phyloP scores from a whole-genome alignment of 1,140 invertebrate species.

The Zelostemma sp. region DNA sequence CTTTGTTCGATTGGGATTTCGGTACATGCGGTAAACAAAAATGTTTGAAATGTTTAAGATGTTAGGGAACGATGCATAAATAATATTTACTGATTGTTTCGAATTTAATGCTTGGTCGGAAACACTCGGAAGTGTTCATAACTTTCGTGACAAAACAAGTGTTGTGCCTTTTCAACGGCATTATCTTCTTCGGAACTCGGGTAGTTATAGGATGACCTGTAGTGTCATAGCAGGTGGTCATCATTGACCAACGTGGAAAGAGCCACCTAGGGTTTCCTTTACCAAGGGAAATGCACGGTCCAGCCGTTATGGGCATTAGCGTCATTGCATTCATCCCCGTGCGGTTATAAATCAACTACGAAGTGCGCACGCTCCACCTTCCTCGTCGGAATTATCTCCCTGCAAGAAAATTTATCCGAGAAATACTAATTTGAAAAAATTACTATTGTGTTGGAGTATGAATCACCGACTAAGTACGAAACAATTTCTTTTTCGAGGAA shows the following conservation, averaged over 20 bases:
- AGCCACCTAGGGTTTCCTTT: constrained; percentile 14
- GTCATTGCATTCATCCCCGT: constrained; percentile 38
- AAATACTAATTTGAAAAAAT: constrained; percentile 17
- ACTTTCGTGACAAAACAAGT: constrained; percentile 13
- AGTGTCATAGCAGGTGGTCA: constrained; percentile 47
- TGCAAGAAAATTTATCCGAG: constrained; percentile 24
- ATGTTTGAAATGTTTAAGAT: too few relatives aligned
- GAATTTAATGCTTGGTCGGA: too few relatives aligned
- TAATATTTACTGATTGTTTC: too few relatives aligned
- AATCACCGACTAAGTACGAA: too few relatives aligned
- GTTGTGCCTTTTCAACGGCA: constrained; percentile 25
- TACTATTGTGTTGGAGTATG: constrained; percentile 41
- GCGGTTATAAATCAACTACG: constrained; percentile 40
- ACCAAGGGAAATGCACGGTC: constrained; percentile 34
- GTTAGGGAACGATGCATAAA: too few relatives aligned
- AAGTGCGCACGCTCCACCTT: constrained; percentile 6
- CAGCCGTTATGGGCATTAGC: constrained; percentile 42
- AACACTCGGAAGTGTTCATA: too few relatives aligned
- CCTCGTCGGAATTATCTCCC: neutral
- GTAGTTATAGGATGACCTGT: constrained; percentile 45
- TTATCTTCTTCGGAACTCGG: constrained; percentile 36
- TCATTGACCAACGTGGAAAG: constrained; percentile 26
- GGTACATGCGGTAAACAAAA: too few relatives aligned
- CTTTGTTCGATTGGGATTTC: too few relatives aligned
- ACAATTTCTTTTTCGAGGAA: neutral